A percentile compares a stretch with the other conserved stretches of the same genome.
phyloP scores from a whole-genome alignment of 2,113 vertebrate genomes.

The Puma concolor region DNA sequence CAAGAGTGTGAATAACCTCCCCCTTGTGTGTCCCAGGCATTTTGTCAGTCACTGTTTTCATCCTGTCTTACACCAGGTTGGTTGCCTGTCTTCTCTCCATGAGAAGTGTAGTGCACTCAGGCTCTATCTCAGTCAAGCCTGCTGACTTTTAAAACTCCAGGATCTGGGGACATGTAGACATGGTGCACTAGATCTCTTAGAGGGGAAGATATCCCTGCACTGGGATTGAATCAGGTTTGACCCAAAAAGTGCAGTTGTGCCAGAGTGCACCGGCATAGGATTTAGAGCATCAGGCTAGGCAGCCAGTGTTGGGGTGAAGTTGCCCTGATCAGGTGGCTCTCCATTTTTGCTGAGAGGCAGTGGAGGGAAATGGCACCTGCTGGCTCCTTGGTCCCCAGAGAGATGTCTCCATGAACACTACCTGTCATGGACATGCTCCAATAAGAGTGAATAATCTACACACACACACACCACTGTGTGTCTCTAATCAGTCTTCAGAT shows the following conservation, averaged over 20 bases:
- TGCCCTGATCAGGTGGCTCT: neutral
- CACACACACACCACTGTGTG: no score
- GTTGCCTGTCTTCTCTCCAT: no score
- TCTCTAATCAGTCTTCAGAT: neutral
- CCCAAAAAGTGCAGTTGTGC: neutral
- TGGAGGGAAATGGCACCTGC: neutral
- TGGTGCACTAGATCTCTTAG: neutral
- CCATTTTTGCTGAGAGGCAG: neutral
- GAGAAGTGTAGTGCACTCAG: no score
- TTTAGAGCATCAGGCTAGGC: neutral
- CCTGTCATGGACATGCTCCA: neutral
- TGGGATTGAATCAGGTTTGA: neutral
- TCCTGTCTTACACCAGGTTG: no score
- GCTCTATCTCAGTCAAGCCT: no score
- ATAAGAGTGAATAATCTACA: neutral
- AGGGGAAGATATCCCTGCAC: neutral
- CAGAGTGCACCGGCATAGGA: neutral
- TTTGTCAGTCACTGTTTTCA: no score
- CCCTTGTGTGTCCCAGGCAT: no score
- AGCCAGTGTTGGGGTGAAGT: neutral
- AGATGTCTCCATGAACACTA: neutral
- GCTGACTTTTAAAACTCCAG: no score
- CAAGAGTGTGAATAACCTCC: no score
- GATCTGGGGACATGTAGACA: no score
- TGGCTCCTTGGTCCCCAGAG: neutral